These are phyloP conservation scores for Apis laboriosa DNA, from an alignment of 1,140 invertebrate species.

Conservation along the genomic window DNA sequence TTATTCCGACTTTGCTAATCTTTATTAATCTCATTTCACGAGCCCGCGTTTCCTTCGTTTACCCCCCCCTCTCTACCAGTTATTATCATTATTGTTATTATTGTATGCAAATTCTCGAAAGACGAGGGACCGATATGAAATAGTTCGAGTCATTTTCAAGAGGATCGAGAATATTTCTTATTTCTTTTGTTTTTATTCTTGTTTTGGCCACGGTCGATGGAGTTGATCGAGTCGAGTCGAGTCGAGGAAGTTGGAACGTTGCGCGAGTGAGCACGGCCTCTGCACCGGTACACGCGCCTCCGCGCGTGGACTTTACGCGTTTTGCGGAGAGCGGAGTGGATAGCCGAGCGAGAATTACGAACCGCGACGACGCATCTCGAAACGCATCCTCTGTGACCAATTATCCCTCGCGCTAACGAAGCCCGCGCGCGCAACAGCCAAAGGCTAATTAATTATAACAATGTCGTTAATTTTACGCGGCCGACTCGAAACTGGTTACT, in stretches of 20 bases:
- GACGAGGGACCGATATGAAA: too few relatives aligned
- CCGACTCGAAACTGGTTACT: slow-evolving; percentile 77
- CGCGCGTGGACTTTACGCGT: too few relatives aligned
- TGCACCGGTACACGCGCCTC: neutral
- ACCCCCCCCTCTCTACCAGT: neutral
- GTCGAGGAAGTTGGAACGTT: neutral
- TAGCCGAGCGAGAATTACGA: slow-evolving; percentile 74
- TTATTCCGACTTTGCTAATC: slow-evolving; percentile 79
- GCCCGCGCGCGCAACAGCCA: slow-evolving; percentile 63
- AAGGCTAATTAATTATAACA: slow-evolving; percentile 80
- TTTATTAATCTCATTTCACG: slow-evolving; percentile 79
- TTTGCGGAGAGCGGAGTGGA: neutral
- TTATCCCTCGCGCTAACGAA: slow-evolving; percentile 79
- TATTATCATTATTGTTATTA: too few relatives aligned
- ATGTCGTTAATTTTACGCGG: slow-evolving; percentile 80
- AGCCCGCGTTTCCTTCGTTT: slow-evolving; percentile 56
- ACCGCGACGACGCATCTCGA: slow-evolving; percentile 74
- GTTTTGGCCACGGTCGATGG: neutral
- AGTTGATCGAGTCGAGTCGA: neutral
- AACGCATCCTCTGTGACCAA: slow-evolving; percentile 80
- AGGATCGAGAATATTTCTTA: too few relatives aligned
- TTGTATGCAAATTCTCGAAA: too few relatives aligned
- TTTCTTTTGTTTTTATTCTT: neutral
- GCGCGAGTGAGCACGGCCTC: neutral
- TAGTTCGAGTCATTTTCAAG: too few relatives aligned